Evolutionary conservation across 2,888 invertebrate species (phyloP).

Genomic region (Emmelina monodactyla): DNA sequence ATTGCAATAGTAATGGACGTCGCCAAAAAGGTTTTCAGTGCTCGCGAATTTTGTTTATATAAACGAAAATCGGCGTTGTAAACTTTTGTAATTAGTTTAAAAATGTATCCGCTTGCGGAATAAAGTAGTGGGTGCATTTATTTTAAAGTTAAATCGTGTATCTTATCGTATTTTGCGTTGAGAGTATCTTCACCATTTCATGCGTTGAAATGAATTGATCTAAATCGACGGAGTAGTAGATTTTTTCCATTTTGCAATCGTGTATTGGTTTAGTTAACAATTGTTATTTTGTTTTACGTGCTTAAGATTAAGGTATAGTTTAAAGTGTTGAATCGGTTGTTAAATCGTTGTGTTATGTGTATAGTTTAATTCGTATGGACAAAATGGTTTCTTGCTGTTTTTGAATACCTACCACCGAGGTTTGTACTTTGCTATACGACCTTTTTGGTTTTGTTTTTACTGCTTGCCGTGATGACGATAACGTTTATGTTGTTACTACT

Average conservation of each 20-base stretch:
- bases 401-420: slow-evolving; percentile 9
- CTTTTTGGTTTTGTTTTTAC: slow-evolving; percentile 6
- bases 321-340: slow-evolving; percentile 26
- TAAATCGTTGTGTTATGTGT: slow-evolving; percentile 17
- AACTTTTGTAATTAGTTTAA: slow-evolving; percentile 60
- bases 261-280: slow-evolving; percentile 21
- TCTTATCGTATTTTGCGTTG: slow-evolving; percentile 32
- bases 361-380: slow-evolving; percentile 9
- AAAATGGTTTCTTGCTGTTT: slow-evolving; percentile 21
- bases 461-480: slow-evolving; percentile 6
- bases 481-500: slow-evolving; percentile 3
- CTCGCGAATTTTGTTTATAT: slow-evolving; percentile 61
- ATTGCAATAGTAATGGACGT: slow-evolving; percentile 59
- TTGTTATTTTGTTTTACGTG: slow-evolving; percentile 23
- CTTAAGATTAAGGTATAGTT: slow-evolving; percentile 14
- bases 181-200: slow-evolving; percentile 32
- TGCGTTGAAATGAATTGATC: slow-evolving; percentile 28
- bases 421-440: slow-evolving; percentile 3
- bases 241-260: slow-evolving; percentile 26
- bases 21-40: slow-evolving; percentile 35
- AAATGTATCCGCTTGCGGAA: slow-evolving; percentile 37
- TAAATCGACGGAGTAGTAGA: slow-evolving; percentile 19
- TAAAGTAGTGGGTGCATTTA: slow-evolving; percentile 50
- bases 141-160: slow-evolving; percentile 34
- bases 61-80: slow-evolving; percentile 52